Base-by-base conservation (phyloP, 2,113 vertebrate genomes). In the Pachypanchax playfairii region DNA sequence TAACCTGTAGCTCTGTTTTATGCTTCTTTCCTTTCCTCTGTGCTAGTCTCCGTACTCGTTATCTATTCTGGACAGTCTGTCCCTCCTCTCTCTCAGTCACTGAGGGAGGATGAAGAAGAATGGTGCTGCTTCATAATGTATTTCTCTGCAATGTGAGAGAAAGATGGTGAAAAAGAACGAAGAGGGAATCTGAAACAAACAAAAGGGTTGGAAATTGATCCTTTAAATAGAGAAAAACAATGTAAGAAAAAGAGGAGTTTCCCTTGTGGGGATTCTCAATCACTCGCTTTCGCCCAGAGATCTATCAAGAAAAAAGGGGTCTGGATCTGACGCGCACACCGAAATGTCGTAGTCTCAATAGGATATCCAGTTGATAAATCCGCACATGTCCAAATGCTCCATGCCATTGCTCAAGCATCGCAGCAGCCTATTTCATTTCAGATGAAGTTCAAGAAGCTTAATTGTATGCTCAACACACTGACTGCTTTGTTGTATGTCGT, bases 61-160 rank as follows among this genome's bases (percentile, higher is more conserved):
- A 86, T 84, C 83, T 82, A 78, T 84, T 87, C 83, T 61, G 85
- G 79, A 86, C 73, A 82, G 80, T 83, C 53, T 80, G 80, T 86
- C 85, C 82, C 85, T 85, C 72, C 77, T 80, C 75, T 54, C 71
- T 67, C 70, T 69, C 77, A 41, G 52, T 86, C 80, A 72, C 70
- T 44, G 54, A 78, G 68, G 66, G 75, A 80, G 62, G 61, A 79
- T 77, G 69, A 80, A 65, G 72, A 77, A 81, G 82, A 85, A 86
- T 77, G 79, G 53, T 61, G 65, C 73, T 68, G 85, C 67, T 84
- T 84, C 78, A 83, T 80, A 75, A 87, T 82, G 63, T 80, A 73
- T 77, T 82, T 85, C 72, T 70, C 73, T 7, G 22, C 73, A 75
- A 69, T 74, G 75, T 67, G 43, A 61, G 65, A 75, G 53, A 65